A percentile compares a stretch with the other conserved stretches of the same genome.
phyloP scores from a whole-genome alignment of 2,113 vertebrate species.

The Thalassoma bifasciatum region DNA sequence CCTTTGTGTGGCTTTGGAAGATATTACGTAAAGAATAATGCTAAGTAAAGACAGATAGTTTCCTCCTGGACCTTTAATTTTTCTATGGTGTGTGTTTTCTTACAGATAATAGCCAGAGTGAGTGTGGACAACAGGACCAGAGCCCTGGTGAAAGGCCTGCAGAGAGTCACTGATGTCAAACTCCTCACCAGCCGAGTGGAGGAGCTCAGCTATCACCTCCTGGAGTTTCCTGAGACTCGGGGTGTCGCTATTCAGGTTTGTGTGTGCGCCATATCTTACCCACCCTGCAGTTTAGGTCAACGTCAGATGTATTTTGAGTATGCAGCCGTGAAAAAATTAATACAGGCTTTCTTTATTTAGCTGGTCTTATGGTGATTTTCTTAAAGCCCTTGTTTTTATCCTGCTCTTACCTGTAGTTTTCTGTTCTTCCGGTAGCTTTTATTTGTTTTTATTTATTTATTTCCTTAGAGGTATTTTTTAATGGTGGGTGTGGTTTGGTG shows the following conservation, averaged over 20 bases:
- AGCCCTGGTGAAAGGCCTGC: slow-evolving; percentile 90
- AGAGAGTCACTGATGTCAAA: slow-evolving; percentile 87
- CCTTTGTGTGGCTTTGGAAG: not conserved
- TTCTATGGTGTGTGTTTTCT: not conserved
- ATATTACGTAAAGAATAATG: not conserved
- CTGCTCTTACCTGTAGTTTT: too few species aligned
- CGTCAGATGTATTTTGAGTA: not conserved
- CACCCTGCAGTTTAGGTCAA: accelerated
- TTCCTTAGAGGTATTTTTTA: too few species aligned
- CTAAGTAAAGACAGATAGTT: not conserved
- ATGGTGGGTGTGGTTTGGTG: too few species aligned
- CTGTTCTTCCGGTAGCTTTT: too few species aligned
- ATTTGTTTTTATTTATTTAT: too few species aligned
- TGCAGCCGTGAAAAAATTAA: too few species aligned
- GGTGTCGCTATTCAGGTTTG: slow-evolving; percentile 80
- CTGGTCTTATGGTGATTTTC: too few species aligned
- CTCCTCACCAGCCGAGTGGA: slow-evolving; percentile 91
- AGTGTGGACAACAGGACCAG: slow-evolving; percentile 95
- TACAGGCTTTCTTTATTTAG: too few species aligned
- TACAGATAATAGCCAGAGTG: slow-evolving; percentile 94
- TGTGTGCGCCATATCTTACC: not conserved
- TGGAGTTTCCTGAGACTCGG: slow-evolving; percentile 95
- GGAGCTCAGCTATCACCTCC: slow-evolving; percentile 92
- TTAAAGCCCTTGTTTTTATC: too few species aligned
- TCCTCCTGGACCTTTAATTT: too few species aligned